Evolutionary conservation across 2,113 vertebrate species (phyloP).

Genomic region (Lasiurus cinereus): DNA sequence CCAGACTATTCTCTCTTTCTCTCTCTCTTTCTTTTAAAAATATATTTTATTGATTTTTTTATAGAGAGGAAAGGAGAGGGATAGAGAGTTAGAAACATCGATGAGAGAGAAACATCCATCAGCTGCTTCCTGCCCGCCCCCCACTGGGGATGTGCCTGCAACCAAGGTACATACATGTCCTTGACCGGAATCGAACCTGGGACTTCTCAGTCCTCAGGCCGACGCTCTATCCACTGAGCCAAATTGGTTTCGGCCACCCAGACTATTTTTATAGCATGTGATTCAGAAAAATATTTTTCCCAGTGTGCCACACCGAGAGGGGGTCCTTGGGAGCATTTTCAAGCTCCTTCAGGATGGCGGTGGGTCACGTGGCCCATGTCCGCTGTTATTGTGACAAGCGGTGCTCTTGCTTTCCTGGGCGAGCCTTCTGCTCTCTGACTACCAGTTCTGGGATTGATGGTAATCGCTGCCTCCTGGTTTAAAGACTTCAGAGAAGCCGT

Average conservation of each 20-base stretch:
- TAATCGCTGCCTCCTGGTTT: not conserved
- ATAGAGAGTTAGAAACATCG: no score
- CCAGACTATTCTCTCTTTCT: no score
- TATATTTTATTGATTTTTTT: no score
- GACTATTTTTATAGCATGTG: not conserved
- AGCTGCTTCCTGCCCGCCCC: no score
- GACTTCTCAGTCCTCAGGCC: no score
- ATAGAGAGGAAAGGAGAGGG: no score
- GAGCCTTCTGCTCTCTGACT: not conserved
- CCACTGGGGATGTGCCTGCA: no score
- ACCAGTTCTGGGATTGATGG: not conserved
- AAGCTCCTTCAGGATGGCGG: not conserved
- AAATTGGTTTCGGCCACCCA: not conserved
- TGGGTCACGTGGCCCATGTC: not conserved
- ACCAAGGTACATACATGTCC: no score
- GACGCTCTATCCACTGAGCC: no score
- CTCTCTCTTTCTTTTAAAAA: no score
- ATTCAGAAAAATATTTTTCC: not conserved
- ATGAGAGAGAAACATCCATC: no score
- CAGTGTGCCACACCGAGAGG: not conserved
- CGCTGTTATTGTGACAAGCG: not conserved
- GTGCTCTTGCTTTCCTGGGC: not conserved
- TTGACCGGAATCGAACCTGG: no score
- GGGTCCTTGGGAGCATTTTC: not conserved
- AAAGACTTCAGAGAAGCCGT: not conserved